Evolutionary conservation across 37 sponge, comb jelly and placozoan species (phyloP).

Genomic region (Hexactinellida sp.): DNA sequence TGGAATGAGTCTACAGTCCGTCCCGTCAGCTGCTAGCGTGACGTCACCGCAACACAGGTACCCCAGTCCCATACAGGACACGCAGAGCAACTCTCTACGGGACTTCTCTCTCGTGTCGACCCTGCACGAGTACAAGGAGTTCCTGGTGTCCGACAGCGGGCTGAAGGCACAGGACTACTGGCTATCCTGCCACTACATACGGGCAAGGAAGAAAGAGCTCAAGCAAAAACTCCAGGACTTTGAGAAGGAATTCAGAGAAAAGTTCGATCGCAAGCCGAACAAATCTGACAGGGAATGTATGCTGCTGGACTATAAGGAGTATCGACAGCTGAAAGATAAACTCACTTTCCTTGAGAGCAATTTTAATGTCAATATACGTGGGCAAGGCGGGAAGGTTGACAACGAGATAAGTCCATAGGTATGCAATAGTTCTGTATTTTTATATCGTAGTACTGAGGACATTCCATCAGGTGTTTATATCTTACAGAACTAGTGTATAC

Average conservation of each 20-base stretch:
- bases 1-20: background rate
- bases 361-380: background rate
- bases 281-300: background rate
- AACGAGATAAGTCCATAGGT: background rate
- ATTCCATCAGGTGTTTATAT: background rate
- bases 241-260: slow-evolving; percentile 9
- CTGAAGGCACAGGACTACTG: slow-evolving; percentile 15
- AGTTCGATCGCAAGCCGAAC: background rate
- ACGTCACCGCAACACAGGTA: background rate
- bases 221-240: background rate
- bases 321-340: background rate
- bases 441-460: background rate
- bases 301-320: background rate
- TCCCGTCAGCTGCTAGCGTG: background rate
- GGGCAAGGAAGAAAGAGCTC: slow-evolving; percentile 4
- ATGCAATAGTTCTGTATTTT: background rate
- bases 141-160: background rate
- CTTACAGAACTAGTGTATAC: no score
- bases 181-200: background rate
- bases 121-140: background rate
- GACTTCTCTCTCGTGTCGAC: background rate
- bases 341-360: background rate
- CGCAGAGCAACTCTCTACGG: background rate
- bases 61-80: background rate
- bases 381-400: background rate